Conservation (phyloP, 2,113 vertebrate genomes). For the Axis porcinus region DNA sequence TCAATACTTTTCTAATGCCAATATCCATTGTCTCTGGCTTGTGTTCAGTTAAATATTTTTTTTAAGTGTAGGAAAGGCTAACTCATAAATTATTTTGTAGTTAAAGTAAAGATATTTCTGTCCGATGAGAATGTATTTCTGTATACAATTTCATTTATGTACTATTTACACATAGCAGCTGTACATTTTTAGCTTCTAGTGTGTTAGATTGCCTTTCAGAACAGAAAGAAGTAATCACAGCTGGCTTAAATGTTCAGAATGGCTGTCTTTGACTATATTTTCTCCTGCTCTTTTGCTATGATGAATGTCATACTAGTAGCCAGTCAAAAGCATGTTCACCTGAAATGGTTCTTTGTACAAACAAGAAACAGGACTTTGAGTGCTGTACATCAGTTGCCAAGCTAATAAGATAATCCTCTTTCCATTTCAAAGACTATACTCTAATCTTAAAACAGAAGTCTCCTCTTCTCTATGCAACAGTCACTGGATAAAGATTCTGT, state of each 20-base stretch:
- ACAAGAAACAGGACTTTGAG: constrained; percentile 32
- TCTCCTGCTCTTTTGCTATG: not conserved
- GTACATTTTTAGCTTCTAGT: not conserved
- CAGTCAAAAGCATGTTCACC: constrained; percentile 6
- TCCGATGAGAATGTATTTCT: not conserved
- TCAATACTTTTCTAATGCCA: not conserved
- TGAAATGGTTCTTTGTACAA: constrained; percentile 40
- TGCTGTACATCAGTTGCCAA: not conserved
- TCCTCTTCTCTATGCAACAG: not conserved
- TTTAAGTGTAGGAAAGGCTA: not conserved
- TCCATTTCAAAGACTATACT: constrained; percentile 49
- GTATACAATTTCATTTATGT: constrained; percentile 3
- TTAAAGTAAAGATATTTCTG: constrained; percentile 31
- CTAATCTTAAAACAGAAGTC: constrained; percentile 58
- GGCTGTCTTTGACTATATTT: not conserved
- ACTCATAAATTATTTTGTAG: not conserved
- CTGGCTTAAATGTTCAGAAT: not conserved
- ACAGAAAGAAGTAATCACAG: not conserved
- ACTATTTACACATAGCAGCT: constrained; percentile 20
- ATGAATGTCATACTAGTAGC: not conserved
- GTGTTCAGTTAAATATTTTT: not conserved
- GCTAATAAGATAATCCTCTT: constrained; percentile 68
- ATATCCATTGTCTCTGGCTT: not conserved
- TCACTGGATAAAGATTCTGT: constrained; percentile 49
- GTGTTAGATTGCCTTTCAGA: constrained; percentile 39